These are phyloP conservation scores for Amia ocellicauda DNA, from an alignment of 2,113 vertebrate species.

Conservation along the genomic window DNA sequence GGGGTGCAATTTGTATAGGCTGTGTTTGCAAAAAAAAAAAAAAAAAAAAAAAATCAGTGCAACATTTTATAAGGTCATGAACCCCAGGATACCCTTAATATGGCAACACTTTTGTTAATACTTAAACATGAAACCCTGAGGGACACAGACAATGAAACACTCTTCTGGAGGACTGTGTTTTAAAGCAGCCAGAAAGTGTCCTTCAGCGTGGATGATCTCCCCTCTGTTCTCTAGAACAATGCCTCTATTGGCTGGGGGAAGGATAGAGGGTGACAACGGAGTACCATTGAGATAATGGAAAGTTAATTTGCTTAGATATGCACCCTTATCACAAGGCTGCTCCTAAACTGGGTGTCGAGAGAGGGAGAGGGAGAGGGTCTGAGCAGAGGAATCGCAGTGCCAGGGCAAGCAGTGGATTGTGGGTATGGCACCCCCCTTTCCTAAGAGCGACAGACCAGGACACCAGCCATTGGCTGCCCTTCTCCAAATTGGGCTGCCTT, in stretches of 20 bases:
- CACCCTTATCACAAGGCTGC: conserved; percentile 44
- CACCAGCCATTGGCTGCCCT: conserved; percentile 74
- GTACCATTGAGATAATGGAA: conserved; percentile 58
- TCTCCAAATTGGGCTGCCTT: conserved; percentile 85
- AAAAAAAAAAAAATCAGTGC: too few species aligned
- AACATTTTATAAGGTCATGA: too few species aligned
- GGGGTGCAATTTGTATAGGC: too few species aligned
- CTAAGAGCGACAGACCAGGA: conserved; percentile 63
- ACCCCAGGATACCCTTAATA: too few species aligned
- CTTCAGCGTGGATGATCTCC: too few species aligned
- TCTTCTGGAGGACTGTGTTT: too few species aligned
- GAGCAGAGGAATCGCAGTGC: conserved; percentile 28
- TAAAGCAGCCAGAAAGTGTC: too few species aligned
- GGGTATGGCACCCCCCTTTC: conserved; percentile 51
- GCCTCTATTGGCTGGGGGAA: background rate
- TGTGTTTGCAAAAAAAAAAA: too few species aligned
- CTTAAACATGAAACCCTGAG: too few species aligned
- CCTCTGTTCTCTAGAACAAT: too few species aligned
- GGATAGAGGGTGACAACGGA: conserved; percentile 26
- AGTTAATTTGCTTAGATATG: conserved; percentile 47
- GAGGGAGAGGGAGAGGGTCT: background rate
- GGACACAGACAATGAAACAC: too few species aligned
- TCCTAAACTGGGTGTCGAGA: conserved; percentile 22
- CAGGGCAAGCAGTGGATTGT: conserved; percentile 41
- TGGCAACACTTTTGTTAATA: too few species aligned